Evolutionary conservation across 1,140 invertebrate species (phyloP), one percentile per base, ranked within the genome.

Genomic region (Grapholita molesta): DNA sequence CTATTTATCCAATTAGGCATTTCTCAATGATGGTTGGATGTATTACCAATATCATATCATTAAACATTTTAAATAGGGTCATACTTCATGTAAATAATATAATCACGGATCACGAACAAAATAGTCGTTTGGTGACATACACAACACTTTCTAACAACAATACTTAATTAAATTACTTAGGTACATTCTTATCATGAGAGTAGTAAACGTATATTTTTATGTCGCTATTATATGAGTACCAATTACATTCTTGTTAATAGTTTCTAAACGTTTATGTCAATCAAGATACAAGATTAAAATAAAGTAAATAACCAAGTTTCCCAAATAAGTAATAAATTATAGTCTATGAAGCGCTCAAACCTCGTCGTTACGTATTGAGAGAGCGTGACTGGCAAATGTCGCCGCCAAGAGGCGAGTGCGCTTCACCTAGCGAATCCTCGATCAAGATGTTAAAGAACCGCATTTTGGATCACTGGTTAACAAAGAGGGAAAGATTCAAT

Each of bases 361-460:
- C 42, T n/a, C 42, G 42, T 8, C 42, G 42, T 61, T 25, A 61
- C 35, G 33, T 66, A 75, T 73, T 77, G 70, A 78, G 71, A 57
- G 42, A 77, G 70, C 75, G 77, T 86, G 84, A 86, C 84, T 48
- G 78, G 66, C 77, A 74, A 69, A 73, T 70, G 42, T 70, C 67
- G 67, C 71, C 73, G 76, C 74, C 73, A 79, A 77, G 68, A 79
- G 75, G 73, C 73, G 70, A 77, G 57, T 21, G 70, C 74, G 57
- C 70, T 42, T 33, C 64, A 38, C 25, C 21, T 35, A 57, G 35
- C 55, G 70, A 69, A 73, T 64, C 52, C 57, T 33, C 66, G 78
- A 80, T 80, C 78, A 78, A 80, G 74, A 80, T 74, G 76, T 80
- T 76, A 78, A 78, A 78, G 65, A 70, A 70, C 57, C 70, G 69